Percentiles rank a stretch among this genome's conserved stretches.
phyloP scores from a whole-genome alignment of 2,797 vertebrate genomes.

The Malacoraja senta region DNA sequence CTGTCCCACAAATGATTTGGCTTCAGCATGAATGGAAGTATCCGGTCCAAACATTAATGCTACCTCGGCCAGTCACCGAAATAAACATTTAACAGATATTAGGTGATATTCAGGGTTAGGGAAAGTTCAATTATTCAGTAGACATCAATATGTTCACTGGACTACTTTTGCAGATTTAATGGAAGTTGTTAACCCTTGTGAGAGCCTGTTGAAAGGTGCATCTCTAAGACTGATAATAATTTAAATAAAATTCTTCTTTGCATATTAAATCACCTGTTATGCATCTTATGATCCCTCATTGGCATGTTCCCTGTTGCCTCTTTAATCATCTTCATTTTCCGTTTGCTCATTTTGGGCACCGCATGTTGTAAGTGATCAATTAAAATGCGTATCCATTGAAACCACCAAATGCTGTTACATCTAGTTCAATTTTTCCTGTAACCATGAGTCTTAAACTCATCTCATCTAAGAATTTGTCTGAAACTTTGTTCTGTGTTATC shows the following conservation, averaged over 20 bases:
- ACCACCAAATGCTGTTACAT: background rate
- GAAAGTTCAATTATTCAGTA: background rate
- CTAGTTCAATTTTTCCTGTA: background rate
- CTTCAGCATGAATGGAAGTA: background rate
- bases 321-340: background rate
- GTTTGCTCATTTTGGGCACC: background rate
- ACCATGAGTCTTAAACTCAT: background rate
- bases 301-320: background rate
- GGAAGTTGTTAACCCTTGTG: background rate
- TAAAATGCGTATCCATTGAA: background rate
- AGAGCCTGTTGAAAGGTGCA: background rate
- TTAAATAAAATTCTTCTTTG: background rate
- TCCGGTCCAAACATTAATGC: slow-evolving; percentile 4
- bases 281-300: background rate
- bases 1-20: background rate
- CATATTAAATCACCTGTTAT: background rate
- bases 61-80: background rate
- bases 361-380: background rate
- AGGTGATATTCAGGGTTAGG: background rate
- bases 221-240: background rate
- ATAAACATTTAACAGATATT: background rate
- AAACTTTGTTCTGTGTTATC: background rate
- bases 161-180: background rate
- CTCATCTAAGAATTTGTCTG: background rate
- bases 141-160: background rate